Base-by-base conservation (phyloP, 2,888 invertebrate species). In the Cybosia mesomella region DNA sequence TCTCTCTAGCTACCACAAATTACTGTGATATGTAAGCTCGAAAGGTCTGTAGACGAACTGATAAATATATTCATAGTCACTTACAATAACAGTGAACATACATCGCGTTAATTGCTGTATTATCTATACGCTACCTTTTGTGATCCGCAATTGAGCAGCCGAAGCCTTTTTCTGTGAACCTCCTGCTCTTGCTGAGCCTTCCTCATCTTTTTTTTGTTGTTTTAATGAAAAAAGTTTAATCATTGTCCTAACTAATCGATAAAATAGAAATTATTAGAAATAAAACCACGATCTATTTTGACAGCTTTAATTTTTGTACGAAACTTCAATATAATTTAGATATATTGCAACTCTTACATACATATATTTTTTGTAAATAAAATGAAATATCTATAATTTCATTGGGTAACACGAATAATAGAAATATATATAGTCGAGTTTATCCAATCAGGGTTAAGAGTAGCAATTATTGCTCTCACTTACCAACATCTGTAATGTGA, bases 121-220 rank as follows among this genome's bases (percentile, higher is more conserved):
- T 76, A 79, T 71, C 61, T 69, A 66, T 71, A 66, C 61, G 70
- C 67, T 89, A 99, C 99, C 99, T 98, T 99, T 99, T 91, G 98
- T 98, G 88, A 99, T 98, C 93, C 99, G 97, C 88, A 99, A 96
- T 93, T 99, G 99, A 78, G 99, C 99, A 84, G 99, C 99, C 79
- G 99, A 98, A 79, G 98, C 98, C 94, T 98, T 98, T 95, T 99
- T 98, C 92, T 98, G 98, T 83, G 98, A 97, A 80, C 94, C 94
- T 72, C 95, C 95, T 75, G 94, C 93, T 87, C 95, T 90, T 73
- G 95, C 90, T 76, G 96, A 96, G 83, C 97, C 97, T 92, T 98
- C 98, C 88, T 98, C 99, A 96, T 99, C 99, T 96, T 99, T 99
- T 96, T 99, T 98, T 95, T 99, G 98, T 96, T 99, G 98, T 96